phyloP scores from a whole-genome alignment of 2,888 invertebrate genomes.

The Dynastes hyllus region DNA sequence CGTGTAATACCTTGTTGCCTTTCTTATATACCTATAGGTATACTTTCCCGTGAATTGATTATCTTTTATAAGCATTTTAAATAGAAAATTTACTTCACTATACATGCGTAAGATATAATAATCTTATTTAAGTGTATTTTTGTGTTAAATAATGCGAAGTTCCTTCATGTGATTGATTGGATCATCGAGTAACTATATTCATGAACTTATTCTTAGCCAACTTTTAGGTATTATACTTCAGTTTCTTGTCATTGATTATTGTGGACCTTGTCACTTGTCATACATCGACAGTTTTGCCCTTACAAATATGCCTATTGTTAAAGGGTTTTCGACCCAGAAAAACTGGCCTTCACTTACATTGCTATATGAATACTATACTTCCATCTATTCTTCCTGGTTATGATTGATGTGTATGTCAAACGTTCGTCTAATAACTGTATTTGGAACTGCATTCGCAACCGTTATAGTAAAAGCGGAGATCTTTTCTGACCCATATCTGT shows the following conservation, averaged over 20 bases:
- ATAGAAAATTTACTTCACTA: too few relatives aligned
- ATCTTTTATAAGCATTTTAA: too few relatives aligned
- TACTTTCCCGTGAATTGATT: too few relatives aligned
- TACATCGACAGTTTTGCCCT: conserved; percentile 57
- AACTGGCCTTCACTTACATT: conserved; percentile 61
- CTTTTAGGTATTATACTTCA: conserved; percentile 9
- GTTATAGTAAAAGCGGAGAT: conserved; percentile 22
- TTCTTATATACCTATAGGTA: too few relatives aligned
- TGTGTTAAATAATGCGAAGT: too few relatives aligned
- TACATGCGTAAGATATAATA: neutral
- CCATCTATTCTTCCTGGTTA: conserved; percentile 56
- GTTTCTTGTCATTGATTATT: conserved; percentile 41
- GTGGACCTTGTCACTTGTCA: conserved; percentile 68
- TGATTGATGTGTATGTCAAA: conserved; percentile 70
- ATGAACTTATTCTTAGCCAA: conserved; percentile 22
- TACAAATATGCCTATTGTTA: conserved; percentile 68
- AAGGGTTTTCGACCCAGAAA: conserved; percentile 64
- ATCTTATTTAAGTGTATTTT: too few relatives aligned
- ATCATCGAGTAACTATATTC: conserved; percentile 17
- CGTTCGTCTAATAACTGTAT: conserved; percentile 55
- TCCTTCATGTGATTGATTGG: conserved; percentile 15
- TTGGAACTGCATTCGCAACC: conserved; percentile 19
- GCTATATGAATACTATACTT: neutral
- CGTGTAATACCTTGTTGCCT: too few relatives aligned
- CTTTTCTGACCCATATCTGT: conserved; percentile 56